phyloP scores from a whole-genome alignment of 1,140 invertebrate genomes.

The Leptinotarsa texana region DNA sequence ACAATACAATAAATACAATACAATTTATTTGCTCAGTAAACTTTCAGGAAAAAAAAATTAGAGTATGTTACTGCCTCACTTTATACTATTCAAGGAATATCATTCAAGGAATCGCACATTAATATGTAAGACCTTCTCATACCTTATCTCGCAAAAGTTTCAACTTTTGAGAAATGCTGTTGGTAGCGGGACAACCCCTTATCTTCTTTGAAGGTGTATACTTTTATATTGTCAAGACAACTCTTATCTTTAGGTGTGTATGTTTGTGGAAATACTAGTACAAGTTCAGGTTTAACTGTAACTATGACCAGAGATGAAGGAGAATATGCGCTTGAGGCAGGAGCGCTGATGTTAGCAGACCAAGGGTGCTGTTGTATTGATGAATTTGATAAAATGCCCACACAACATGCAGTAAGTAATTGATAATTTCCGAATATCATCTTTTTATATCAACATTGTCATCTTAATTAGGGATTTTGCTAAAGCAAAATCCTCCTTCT shows the following conservation, averaged over 20 bases:
- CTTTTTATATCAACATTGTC: too few relatives aligned
- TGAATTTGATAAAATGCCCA: slow-evolving; percentile 93
- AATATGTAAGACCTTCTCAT: too few relatives aligned
- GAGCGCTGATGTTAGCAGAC: slow-evolving; percentile 80
- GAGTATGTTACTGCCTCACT: too few relatives aligned
- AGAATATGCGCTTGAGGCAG: slow-evolving; percentile 85
- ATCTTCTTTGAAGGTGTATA: neutral
- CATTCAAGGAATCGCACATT: too few relatives aligned
- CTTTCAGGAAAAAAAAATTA: too few relatives aligned
- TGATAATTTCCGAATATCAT: neutral
- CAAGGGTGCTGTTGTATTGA: slow-evolving; percentile 92
- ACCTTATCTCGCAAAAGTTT: too few relatives aligned
- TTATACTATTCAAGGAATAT: too few relatives aligned
- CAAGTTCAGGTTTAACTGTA: slow-evolving; percentile 84
- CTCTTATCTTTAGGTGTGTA: slow-evolving; percentile 71
- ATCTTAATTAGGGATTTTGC: too few relatives aligned
- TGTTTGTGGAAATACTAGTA: slow-evolving; percentile 87
- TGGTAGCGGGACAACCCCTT: neutral
- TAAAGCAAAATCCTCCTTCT: too few relatives aligned
- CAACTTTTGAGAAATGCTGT: too few relatives aligned
- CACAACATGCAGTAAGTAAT: slow-evolving; percentile 48
- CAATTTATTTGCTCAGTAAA: too few relatives aligned
- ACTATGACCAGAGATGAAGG: slow-evolving; percentile 78
- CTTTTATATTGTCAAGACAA: neutral
- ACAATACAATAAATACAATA: too few relatives aligned